Percentiles rank a stretch among this genome's conserved stretches.
Conservation (phyloP, 2,113 vertebrate species). For the Hyaena hyaena region DNA sequence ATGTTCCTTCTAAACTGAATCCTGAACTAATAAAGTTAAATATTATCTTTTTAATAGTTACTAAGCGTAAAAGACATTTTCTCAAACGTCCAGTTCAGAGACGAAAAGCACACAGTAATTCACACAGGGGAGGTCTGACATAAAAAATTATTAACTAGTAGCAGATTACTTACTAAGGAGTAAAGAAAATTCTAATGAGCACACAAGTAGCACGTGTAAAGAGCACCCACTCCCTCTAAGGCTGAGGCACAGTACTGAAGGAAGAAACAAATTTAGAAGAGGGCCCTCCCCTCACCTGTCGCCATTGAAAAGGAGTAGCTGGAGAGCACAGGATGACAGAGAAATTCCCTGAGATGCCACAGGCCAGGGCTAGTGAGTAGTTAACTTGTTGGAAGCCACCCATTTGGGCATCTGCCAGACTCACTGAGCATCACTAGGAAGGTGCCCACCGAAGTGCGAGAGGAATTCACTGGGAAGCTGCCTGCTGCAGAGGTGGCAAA, state of each 20-base stretch:
- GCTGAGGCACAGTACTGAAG: no score
- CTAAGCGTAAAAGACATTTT: slow-evolving; percentile 33
- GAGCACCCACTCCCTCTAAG: not conserved
- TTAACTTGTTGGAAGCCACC: not conserved
- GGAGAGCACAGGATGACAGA: not conserved
- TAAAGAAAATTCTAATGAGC: slow-evolving; percentile 22
- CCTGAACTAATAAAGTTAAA: slow-evolving; percentile 51
- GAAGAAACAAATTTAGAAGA: slow-evolving; percentile 31
- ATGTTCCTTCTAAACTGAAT: slow-evolving; percentile 53
- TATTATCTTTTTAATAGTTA: not conserved
- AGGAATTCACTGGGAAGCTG: not conserved
- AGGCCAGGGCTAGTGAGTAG: not conserved
- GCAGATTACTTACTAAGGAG: not conserved
- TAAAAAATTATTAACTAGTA: slow-evolving; percentile 31
- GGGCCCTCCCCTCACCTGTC: not conserved
- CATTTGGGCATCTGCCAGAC: not conserved
- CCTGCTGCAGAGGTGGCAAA: not conserved
- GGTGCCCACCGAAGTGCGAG: not conserved
- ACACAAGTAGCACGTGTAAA: not conserved
- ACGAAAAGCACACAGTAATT: not conserved
- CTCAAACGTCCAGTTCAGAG: not conserved
- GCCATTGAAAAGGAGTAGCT: not conserved
- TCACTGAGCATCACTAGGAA: not conserved
- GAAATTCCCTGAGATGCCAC: not conserved
- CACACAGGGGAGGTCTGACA: not conserved